phyloP scores from a whole-genome alignment of 2,888 invertebrate species.

The Apeira syringaria region DNA sequence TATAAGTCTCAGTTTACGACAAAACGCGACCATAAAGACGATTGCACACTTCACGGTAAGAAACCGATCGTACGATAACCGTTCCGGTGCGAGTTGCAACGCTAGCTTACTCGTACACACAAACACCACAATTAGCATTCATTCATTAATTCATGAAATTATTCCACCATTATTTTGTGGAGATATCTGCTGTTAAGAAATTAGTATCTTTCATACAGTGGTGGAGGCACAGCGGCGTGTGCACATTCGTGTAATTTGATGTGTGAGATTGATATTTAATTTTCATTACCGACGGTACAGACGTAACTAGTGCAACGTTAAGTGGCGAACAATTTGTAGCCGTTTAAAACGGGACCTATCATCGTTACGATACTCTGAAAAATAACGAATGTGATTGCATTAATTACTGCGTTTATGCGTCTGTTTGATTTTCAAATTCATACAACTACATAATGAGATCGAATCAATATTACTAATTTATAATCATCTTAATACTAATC shows the following conservation, averaged over 20 bases:
- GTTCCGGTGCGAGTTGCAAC: constrained; percentile 33
- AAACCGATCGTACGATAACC: constrained; percentile 32
- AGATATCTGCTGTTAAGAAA: constrained; percentile 30
- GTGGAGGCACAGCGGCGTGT: constrained; percentile 19
- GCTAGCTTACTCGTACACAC: constrained; percentile 32
- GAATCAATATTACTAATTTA: neutral
- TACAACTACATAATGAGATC: neutral
- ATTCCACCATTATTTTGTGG: constrained; percentile 34
- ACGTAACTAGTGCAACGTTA: constrained; percentile 19
- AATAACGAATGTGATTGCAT: constrained; percentile 16
- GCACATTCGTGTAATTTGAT: constrained; percentile 30
- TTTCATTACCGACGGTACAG: constrained; percentile 26
- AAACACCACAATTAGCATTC: constrained; percentile 36
- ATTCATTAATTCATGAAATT: constrained; percentile 37
- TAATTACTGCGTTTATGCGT: neutral
- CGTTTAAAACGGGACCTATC: constrained; percentile 24
- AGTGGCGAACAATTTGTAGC: constrained; percentile 30
- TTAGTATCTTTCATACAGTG: constrained; percentile 28
- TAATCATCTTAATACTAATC: too few relatives aligned
- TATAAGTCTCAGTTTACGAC: constrained; percentile 24
- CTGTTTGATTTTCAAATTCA: neutral
- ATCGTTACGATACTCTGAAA: constrained; percentile 18
- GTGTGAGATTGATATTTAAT: constrained; percentile 32
- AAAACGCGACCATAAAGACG: constrained; percentile 31
- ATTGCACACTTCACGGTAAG: constrained; percentile 36